Base-by-base conservation (phyloP, 1,140 invertebrate species). In the Solen grandis region DNA sequence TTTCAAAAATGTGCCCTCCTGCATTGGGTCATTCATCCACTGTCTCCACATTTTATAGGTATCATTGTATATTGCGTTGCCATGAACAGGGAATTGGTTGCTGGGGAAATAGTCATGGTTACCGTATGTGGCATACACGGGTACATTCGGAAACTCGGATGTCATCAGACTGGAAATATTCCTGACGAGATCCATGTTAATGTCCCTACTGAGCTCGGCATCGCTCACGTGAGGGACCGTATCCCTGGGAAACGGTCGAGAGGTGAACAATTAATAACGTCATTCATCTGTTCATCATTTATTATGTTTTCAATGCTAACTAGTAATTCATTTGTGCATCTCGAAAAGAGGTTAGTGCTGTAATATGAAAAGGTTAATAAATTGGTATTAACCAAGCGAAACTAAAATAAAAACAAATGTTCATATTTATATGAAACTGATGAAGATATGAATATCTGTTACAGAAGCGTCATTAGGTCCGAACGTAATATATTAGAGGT, bases 71-170 rank as follows among this genome's bases (percentile, higher is more conserved):
- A 87, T 74, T 10, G 33, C 36, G 68, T 80, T 77, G 27, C 33
- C 46, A 14, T 29, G 22, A 14, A 50, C 36, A 0, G 84, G 77
- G 57, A 81, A 86, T 38, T 85, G 80, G 75, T 83, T 38, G 38
- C 19, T 52, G 13, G 80, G 80, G 60, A 70, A 85, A 59, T 84
- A 85, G 79, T 88, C 87, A 74, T 88, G 87, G 76, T 88, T 88
- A 29, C 87, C 87, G 22, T 83, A 75, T 2, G 77, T 81, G 27
- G 87, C 76, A 66, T 84, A 86, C 0, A 85, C 60, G 5, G 62
- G 52, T 22, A 81, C 76, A 54, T 31, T 35, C 0, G 80, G 74
- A 55, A 88, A 88, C n/a, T 22, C 52, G 3, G 1, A 16, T 8
- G 60, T 79, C 16, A 88, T 73, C 0, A 73, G 33, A 31, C 66